phyloP scores from a whole-genome alignment of 1,140 invertebrate species.

The Scylla paramamosain region DNA sequence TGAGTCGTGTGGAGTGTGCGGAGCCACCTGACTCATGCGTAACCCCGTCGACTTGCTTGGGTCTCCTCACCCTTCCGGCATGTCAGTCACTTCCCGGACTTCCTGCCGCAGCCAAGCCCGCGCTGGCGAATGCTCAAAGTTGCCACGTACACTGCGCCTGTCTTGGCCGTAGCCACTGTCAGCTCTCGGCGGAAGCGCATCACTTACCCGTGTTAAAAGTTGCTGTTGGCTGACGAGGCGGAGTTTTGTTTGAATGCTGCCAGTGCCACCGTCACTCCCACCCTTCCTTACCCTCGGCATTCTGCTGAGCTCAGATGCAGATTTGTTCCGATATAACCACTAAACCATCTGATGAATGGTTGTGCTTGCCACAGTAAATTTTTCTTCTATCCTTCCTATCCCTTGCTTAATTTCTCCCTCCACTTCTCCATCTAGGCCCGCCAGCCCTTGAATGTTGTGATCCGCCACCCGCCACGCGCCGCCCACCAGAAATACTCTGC shows the following conservation, averaged over 20 bases:
- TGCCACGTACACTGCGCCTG: neutral
- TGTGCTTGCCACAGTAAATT: neutral
- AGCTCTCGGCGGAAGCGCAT: neutral
- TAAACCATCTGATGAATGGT: neutral
- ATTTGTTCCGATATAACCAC: neutral
- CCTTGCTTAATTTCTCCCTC: neutral
- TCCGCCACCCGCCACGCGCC: constrained; percentile 3
- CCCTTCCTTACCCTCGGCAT: neutral
- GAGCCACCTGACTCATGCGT: neutral
- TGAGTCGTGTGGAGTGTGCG: too few species aligned
- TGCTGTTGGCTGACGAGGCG: neutral
- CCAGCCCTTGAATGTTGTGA: constrained; percentile 1
- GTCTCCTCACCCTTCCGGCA: neutral
- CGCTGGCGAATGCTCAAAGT: neutral
- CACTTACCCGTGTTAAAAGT: neutral
- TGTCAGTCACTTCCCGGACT: neutral
- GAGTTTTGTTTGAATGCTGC: neutral
- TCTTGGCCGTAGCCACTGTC: neutral
- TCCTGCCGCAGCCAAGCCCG: neutral
- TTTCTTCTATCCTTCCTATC: neutral
- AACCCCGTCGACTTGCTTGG: neutral
- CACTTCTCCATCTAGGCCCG: neutral
- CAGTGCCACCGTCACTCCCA: neutral
- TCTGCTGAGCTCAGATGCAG: neutral
- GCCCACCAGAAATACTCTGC: neutral